phyloP scores from a whole-genome alignment of 2,888 invertebrate genomes.

The Conistra vaccinii region DNA sequence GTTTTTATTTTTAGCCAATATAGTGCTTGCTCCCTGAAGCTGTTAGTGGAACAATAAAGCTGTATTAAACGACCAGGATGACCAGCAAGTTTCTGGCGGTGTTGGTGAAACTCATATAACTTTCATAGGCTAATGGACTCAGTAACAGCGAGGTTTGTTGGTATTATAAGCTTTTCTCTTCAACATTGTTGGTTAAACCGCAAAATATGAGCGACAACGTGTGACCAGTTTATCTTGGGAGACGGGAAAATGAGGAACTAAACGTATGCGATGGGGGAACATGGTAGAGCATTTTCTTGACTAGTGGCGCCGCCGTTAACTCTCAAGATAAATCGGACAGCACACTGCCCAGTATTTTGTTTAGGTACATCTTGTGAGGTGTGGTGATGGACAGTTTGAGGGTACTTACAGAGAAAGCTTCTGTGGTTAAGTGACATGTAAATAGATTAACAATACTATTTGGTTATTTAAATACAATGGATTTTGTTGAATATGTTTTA shows the following conservation, averaged over 20 bases:
- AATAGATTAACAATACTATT: conserved; percentile 13
- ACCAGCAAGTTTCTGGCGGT: conserved; percentile 37
- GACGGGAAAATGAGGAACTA: conserved; percentile 17
- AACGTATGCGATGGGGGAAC: neutral
- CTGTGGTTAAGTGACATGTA: conserved; percentile 18
- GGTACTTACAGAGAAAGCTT: conserved; percentile 37
- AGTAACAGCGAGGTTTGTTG: conserved; percentile 34
- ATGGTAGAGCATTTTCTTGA: neutral
- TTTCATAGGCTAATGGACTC: conserved; percentile 51
- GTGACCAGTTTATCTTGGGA: conserved; percentile 3
- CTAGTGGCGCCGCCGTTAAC: conserved; percentile 2
- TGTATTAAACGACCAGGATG: conserved; percentile 16
- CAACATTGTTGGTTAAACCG: conserved; percentile 42
- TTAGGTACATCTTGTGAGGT: neutral
- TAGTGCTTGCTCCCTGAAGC: neutral
- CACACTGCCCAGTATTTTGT: neutral
- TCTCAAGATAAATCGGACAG: neutral
- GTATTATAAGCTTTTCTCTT: conserved; percentile 37
- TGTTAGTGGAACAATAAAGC: neutral
- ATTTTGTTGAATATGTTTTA: neutral
- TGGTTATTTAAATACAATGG: conserved; percentile 30
- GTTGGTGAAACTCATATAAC: conserved; percentile 42
- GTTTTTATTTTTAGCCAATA: too few relatives aligned
- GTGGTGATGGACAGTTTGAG: conserved; percentile 20
- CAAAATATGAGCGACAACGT: conserved; percentile 30